phyloP scores from a whole-genome alignment of 2,888 invertebrate genomes.

The Electrophaes corylata region DNA sequence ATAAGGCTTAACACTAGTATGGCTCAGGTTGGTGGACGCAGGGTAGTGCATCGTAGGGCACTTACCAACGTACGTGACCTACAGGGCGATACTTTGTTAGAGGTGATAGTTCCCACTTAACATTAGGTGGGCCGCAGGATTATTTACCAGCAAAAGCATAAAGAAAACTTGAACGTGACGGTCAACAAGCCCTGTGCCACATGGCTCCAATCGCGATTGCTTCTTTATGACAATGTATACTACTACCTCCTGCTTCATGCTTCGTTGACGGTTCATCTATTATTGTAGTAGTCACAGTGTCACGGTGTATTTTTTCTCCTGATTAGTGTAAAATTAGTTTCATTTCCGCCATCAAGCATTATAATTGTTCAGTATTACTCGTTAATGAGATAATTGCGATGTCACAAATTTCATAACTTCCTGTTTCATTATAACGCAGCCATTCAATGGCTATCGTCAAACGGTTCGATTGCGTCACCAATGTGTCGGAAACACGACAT shows the following conservation, averaged over 20 bases:
- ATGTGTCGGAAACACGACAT: background rate
- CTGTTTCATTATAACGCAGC: constrained; percentile 4
- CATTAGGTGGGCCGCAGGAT: too few relatives aligned
- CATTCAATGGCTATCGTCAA: background rate
- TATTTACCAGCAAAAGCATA: too few relatives aligned
- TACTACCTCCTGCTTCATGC: too few relatives aligned
- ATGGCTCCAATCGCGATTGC: background rate
- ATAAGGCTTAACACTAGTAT: too few relatives aligned
- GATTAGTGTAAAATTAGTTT: background rate
- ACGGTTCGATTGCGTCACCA: background rate
- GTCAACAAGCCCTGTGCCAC: background rate
- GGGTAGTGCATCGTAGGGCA: too few relatives aligned
- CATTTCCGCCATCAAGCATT: background rate
- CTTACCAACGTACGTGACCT: too few relatives aligned
- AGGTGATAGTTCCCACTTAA: too few relatives aligned
- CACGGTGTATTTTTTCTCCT: background rate
- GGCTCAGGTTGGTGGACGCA: too few relatives aligned
- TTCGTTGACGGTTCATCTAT: background rate
- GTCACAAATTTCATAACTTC: constrained; percentile 8
- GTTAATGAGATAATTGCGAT: constrained; percentile 17
- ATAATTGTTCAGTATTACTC: constrained; percentile 3
- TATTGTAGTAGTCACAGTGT: background rate
- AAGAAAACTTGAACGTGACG: too few relatives aligned
- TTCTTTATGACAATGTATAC: background rate
- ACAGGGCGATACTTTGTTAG: too few relatives aligned